A percentile compares a stretch with the other conserved stretches of the same genome.
These are phyloP conservation scores for Vidua chalybeata DNA, from an alignment of 2,113 vertebrate genomes.

Conservation along the genomic window DNA sequence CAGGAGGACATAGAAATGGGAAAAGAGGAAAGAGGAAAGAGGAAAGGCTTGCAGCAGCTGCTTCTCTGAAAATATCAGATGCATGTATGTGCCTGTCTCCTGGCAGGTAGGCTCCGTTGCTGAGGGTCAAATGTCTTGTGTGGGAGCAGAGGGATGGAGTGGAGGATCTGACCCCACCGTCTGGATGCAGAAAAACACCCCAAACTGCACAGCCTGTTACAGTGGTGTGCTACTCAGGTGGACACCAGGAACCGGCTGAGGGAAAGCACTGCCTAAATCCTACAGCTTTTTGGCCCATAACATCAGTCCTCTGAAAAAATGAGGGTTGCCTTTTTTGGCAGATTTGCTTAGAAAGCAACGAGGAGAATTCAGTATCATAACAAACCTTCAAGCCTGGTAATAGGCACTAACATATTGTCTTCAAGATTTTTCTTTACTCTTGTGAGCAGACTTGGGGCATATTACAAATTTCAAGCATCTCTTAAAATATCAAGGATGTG, in stretches of 20 bases:
- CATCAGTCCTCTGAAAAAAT: background rate
- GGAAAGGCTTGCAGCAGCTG: background rate
- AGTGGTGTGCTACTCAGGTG: background rate
- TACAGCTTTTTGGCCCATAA: background rate
- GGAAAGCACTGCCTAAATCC: background rate
- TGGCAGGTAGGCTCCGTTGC: background rate
- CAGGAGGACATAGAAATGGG: background rate
- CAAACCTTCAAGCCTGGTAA: background rate
- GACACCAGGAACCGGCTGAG: background rate
- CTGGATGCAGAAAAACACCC: background rate
- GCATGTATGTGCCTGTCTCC: background rate
- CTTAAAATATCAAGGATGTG: background rate
- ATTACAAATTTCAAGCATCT: background rate
- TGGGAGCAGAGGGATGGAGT: background rate
- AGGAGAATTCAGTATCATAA: background rate
- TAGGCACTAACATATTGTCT: background rate
- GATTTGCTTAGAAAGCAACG: background rate
- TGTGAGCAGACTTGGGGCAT: background rate
- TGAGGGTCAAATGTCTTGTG: background rate
- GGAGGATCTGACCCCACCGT: fast-evolving
- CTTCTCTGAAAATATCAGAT: background rate
- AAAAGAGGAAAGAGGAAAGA: background rate
- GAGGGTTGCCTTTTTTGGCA: background rate
- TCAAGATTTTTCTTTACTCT: background rate
- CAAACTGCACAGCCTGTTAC: background rate